phyloP scores from a whole-genome alignment of 2,113 vertebrate species.

The Salvelinus fontinalis region DNA sequence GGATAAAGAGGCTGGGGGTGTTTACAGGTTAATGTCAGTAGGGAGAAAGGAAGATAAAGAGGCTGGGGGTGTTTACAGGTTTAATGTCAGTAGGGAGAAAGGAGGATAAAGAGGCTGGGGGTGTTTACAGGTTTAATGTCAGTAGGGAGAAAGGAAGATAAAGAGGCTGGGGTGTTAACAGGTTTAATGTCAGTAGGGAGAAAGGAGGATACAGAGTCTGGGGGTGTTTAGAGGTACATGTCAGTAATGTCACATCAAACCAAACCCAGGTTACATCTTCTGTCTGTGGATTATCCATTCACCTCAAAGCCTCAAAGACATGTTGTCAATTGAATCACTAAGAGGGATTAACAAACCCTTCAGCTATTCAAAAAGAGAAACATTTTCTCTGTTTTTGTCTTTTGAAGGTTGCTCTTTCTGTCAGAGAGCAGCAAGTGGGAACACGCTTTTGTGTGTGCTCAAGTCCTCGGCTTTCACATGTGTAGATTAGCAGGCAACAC shows the following conservation, averaged over 20 bases:
- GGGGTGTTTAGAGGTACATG: not conserved
- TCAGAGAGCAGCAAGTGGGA: not conserved
- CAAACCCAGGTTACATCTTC: not conserved
- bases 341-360: not conserved
- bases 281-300: slow-evolving; percentile 1
- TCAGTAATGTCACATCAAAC: not conserved
- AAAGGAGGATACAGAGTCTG: not conserved
- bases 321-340: slow-evolving; percentile 3
- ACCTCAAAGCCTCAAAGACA: not conserved
- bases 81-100: not conserved
- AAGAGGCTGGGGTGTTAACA: no score
- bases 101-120: not conserved
- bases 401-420: not conserved
- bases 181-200: not conserved
- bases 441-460: not conserved
- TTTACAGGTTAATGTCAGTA: not conserved
- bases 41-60: not conserved
- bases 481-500: not conserved
- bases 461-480: not conserved
- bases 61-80: not conserved
- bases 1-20: not conserved
- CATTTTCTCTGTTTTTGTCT: not conserved
- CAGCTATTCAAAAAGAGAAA: slow-evolving; percentile 1
- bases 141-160: no score
- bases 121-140: no score